Conservation (phyloP, 64 coral and sea anemone species). For the Pachyseris speciosa region DNA sequence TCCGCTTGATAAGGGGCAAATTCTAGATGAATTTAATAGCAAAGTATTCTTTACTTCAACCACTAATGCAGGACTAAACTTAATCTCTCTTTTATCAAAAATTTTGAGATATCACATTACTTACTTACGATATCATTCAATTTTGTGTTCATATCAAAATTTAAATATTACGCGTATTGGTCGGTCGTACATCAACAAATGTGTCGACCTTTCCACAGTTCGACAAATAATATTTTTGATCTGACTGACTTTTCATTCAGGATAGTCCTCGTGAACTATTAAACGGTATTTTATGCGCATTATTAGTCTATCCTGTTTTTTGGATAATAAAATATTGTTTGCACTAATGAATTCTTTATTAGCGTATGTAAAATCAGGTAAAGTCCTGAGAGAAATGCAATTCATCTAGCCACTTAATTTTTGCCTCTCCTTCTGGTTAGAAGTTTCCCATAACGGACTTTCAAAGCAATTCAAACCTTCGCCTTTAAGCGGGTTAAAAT, state of each 20-base stretch:
- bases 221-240: neutral
- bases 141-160: neutral
- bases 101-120: neutral
- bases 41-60: neutral
- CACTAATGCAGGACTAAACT: neutral
- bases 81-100: neutral
- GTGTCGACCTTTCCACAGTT: neutral
- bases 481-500: neutral
- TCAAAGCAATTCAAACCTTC: neutral
- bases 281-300: neutral
- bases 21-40: slow-evolving; percentile 4
- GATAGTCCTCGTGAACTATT: neutral
- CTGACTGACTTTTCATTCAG: neutral
- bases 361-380: neutral
- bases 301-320: neutral
- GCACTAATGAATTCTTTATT: neutral
- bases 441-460: neutral
- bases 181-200: neutral
- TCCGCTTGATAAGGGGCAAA: neutral
- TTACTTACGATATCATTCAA: neutral
- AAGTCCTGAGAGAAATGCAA: neutral
- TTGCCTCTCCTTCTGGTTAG: neutral
- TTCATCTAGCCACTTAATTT: neutral
- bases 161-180: neutral
- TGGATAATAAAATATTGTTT: neutral